Percentiles rank a stretch among this genome's conserved stretches.
These are phyloP conservation scores for Pachycephala philippinensis DNA, from an alignment of 2,113 vertebrate genomes.

Conservation along the genomic window DNA sequence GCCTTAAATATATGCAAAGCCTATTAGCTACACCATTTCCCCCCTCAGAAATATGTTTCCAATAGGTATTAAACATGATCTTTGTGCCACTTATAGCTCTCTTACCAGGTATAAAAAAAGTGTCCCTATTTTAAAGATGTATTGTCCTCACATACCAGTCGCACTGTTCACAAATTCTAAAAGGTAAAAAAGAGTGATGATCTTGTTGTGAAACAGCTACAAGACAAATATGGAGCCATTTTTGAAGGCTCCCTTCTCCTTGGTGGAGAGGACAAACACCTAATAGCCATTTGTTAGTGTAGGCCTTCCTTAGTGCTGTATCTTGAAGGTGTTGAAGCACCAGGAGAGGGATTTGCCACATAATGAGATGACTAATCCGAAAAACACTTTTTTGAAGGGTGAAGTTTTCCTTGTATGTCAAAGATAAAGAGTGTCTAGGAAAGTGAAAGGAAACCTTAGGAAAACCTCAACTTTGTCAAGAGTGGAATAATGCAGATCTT, in stretches of 20 bases:
- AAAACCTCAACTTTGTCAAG: neutral
- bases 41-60: neutral
- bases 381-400: neutral
- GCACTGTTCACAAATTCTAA: neutral
- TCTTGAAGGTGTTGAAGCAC: neutral
- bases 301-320: neutral
- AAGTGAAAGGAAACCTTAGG: neutral
- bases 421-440: neutral
- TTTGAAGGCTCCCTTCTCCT: neutral
- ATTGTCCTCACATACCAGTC: neutral
- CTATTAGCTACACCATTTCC: neutral
- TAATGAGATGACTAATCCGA: neutral
- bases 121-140: neutral
- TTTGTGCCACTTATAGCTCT: neutral
- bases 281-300: neutral
- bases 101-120: neutral
- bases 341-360: rapidly evolving
- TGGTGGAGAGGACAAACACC: neutral
- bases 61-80: neutral
- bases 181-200: neutral
- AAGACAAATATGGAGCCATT: neutral
- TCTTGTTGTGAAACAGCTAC: neutral
- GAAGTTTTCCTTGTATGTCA: neutral
- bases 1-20: neutral
- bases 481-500: neutral